Percentiles rank a stretch among this genome's conserved stretches.
phyloP scores from a whole-genome alignment of 2,797 vertebrate species.

The Hafferia zeledoni region DNA sequence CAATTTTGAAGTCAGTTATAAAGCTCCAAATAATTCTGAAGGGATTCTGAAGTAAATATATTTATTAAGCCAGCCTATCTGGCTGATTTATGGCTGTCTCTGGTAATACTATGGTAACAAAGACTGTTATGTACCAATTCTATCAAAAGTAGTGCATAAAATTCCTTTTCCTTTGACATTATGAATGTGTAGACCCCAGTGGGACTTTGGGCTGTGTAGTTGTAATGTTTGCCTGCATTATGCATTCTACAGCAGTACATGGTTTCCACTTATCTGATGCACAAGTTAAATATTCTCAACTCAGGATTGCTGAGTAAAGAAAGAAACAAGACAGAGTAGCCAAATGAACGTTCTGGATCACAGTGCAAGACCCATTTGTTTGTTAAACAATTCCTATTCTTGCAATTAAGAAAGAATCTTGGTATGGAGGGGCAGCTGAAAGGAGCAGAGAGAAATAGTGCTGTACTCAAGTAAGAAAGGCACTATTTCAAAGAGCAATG shows the following conservation, averaged over 20 bases:
- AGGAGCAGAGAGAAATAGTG: not conserved
- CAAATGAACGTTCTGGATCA: not conserved
- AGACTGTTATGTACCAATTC: not conserved
- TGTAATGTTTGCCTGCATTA: not conserved
- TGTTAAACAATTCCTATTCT: not conserved
- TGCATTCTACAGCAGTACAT: not conserved
- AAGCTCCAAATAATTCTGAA: not conserved
- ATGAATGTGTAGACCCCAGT: not conserved
- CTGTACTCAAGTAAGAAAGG: not conserved
- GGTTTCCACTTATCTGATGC: not conserved
- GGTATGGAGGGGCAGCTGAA: not conserved
- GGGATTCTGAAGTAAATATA: not conserved
- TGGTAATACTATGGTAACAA: not conserved
- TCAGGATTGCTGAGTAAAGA: not conserved
- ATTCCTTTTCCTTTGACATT: not conserved
- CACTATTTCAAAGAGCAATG: not conserved
- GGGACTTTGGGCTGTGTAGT: too few species aligned
- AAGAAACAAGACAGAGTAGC: not conserved
- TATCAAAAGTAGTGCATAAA: not conserved
- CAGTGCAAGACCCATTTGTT: not conserved
- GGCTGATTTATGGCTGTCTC: not conserved
- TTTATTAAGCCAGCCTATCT: not conserved
- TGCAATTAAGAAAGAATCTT: not conserved
- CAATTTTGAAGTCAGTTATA: not conserved
- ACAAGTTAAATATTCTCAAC: not conserved